A percentile compares a stretch with the other conserved stretches of the same genome.
phyloP scores from a whole-genome alignment of 2,113 vertebrate genomes.

The Pomatorhinus ruficollis region DNA sequence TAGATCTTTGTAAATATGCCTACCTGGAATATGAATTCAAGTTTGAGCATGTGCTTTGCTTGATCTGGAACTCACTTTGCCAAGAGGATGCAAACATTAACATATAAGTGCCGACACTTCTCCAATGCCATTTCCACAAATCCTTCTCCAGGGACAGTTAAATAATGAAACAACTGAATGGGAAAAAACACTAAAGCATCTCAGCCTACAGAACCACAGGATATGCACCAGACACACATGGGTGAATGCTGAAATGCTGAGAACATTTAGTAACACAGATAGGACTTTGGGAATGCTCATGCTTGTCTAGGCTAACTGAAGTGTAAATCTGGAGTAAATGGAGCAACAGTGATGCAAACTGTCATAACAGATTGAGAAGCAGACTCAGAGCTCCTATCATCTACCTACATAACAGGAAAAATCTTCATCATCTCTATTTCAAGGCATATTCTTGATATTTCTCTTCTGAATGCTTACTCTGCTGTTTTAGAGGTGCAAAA shows the following conservation, averaged over 20 bases:
- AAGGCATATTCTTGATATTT: not conserved
- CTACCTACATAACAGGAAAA: not conserved
- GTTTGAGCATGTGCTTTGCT: not conserved
- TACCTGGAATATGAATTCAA: not conserved
- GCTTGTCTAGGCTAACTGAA: slow-evolving; percentile 21
- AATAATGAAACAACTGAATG: slow-evolving; percentile 41
- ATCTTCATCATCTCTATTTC: not conserved
- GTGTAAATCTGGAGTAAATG: slow-evolving; percentile 26
- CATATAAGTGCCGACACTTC: slow-evolving; percentile 31
- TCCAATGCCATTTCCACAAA: slow-evolving; percentile 42
- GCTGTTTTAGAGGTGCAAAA: fast-evolving
- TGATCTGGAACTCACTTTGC: slow-evolving; percentile 55
- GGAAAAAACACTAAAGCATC: slow-evolving; percentile 6
- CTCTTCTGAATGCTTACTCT: not conserved
- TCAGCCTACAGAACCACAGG: slow-evolving; percentile 5
- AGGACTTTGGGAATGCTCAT: slow-evolving; percentile 5
- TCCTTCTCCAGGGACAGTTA: slow-evolving; percentile 29
- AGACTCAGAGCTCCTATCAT: not conserved
- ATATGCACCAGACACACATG: slow-evolving; percentile 25
- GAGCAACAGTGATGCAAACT: slow-evolving; percentile 29
- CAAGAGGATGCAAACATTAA: slow-evolving; percentile 38
- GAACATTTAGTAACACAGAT: slow-evolving; percentile 34
- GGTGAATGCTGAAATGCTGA: slow-evolving; percentile 24
- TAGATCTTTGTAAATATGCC: not conserved
- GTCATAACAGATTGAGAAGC: slow-evolving; percentile 32